Evolutionary conservation across 2,113 vertebrate genomes (phyloP).

Genomic region (Pao palembangensis): DNA sequence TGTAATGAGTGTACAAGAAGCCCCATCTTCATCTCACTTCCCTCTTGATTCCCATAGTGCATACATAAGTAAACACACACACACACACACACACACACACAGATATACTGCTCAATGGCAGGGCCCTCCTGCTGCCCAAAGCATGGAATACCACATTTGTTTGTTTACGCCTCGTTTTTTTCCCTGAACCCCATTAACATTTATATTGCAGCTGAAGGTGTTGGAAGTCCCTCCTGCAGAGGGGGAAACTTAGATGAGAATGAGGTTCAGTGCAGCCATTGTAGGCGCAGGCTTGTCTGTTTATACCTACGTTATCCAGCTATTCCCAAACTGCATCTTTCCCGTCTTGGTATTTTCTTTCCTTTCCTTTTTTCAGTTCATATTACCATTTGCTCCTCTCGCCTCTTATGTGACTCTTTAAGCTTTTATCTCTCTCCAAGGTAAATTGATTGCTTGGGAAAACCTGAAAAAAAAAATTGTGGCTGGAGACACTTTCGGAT

Average conservation of each 20-base stretch:
- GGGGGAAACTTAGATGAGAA: constrained; percentile 66
- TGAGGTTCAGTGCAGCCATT: constrained; percentile 66
- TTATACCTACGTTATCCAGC: constrained; percentile 68
- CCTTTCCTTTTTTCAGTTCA: constrained; percentile 47
- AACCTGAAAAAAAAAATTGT: constrained; percentile 25
- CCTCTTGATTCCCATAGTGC: constrained; percentile 35
- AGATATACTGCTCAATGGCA: constrained; percentile 50
- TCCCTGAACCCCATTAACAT: constrained; percentile 81
- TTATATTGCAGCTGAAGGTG: constrained; percentile 79
- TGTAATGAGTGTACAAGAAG: constrained; percentile 36
- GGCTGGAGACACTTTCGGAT: constrained; percentile 57
- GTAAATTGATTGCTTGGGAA: constrained; percentile 72
- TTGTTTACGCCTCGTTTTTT: constrained; percentile 76
- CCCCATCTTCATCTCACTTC: constrained; percentile 46
- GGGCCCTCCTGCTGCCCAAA: constrained; percentile 66
- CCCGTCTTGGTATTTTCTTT: constrained; percentile 32
- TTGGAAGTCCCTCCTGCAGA: constrained; percentile 72
- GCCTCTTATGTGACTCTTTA: constrained; percentile 72
- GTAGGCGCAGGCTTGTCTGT: constrained; percentile 65
- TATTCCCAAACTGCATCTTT: constrained; percentile 66
- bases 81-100: constrained; percentile 20
- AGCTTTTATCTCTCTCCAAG: constrained; percentile 72
- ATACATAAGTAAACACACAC: constrained; percentile 32
- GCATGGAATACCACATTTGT: constrained; percentile 73
- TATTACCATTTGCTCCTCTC: constrained; percentile 66